Evolutionary conservation across 2,888 invertebrate genomes (phyloP), one percentile per base, ranked within the genome.

Genomic region (Mesoligia furuncula): DNA sequence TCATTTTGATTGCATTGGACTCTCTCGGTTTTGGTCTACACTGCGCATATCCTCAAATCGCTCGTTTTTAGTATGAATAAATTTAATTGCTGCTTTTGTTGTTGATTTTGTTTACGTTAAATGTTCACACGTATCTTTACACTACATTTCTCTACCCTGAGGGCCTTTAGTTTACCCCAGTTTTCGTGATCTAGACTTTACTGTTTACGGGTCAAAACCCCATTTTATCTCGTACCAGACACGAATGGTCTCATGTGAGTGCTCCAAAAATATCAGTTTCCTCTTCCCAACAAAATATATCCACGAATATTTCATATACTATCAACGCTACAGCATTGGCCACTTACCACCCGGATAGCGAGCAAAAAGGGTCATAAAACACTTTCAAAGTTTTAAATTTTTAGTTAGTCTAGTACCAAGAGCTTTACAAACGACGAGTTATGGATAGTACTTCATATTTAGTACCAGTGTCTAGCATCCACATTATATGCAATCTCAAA

Each of bases 401-500:
- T 82, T 85, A 45, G 79, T 71, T 75, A 67, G 66, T 42, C 65
- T 61, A 61, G 54, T 67, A 73, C 59, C 15, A 59, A 65, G 73
- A 73, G 85, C 45, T 71, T 48, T 31, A 70, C 61, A 72, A 84
- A 84, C 77, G 54, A 74, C 17, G 64, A 85, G 74, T 75, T 83
- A 73, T 82, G 71, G 73, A 67, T 85, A 73, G 59, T 79, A 71
- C 85, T 79, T 85, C 74, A 83, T 70, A 77, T 85, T 85, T 83
- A 77, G 74, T 85, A 65, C 76, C 62, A 61, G 62, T 80, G 74
- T 77, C 74, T 85, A 67, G 51, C 61, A 73, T 31, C n/a, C 9
- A 74, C 85, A 82, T 84, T 72, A 85, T 79, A 75, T 75, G 81
- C 86, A 87, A 89, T 88, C 72, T 84, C 81, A 81, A 89, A 88